phyloP scores from a whole-genome alignment of 2,797 vertebrate genomes.

The Muscicapa striata region DNA sequence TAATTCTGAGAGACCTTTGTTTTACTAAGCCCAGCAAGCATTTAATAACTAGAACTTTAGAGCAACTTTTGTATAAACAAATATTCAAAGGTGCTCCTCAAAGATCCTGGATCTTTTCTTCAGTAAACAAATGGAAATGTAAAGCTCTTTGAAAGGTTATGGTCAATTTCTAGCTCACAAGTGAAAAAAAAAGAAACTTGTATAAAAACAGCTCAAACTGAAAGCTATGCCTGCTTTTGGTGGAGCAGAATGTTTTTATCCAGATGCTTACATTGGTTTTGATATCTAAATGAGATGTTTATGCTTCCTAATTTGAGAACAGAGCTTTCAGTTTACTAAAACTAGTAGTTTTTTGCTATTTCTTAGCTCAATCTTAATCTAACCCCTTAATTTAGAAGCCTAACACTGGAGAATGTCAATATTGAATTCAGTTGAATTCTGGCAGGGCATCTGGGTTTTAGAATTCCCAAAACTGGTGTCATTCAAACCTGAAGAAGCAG shows the following conservation, averaged over 20 bases:
- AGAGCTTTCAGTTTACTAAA: neutral
- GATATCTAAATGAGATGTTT: neutral
- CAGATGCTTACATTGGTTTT: neutral
- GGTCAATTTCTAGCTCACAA: neutral
- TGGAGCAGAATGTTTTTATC: neutral
- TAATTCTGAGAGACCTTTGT: constrained; percentile 64
- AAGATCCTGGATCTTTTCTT: constrained; percentile 28
- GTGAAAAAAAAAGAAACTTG: neutral
- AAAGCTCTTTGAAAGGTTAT: constrained; percentile 18
- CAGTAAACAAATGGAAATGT: constrained; percentile 26
- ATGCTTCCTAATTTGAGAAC: neutral
- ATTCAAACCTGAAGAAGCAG: neutral
- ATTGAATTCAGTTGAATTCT: neutral
- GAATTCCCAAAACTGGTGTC: neutral
- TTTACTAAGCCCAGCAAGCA: constrained; percentile 59
- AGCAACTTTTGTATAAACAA: constrained; percentile 57
- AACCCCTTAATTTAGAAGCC: neutral
- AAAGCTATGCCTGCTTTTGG: neutral
- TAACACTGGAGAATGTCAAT: neutral
- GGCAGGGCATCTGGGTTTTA: neutral
- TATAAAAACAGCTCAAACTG: neutral
- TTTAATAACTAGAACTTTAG: constrained; percentile 66
- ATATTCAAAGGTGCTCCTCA: constrained; percentile 50
- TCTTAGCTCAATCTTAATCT: neutral
- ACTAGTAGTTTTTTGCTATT: neutral